Conservation (phyloP, 1,140 invertebrate species). For the Chironomus striatipennis region DNA sequence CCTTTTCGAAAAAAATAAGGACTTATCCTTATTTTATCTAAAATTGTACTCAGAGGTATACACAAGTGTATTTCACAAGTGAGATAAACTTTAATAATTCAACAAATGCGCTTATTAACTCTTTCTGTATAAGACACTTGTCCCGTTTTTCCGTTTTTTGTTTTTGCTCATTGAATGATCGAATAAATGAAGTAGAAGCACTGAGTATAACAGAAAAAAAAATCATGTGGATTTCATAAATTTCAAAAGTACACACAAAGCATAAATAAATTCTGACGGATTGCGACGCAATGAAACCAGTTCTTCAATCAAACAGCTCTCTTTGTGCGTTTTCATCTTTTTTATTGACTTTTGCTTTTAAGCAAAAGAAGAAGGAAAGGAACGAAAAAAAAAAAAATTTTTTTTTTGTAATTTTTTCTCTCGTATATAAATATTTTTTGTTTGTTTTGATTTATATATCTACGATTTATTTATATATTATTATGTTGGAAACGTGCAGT, state of each 20-base stretch:
- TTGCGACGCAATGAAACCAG: neutral
- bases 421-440: neutral
- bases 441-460: slow-evolving; percentile 10
- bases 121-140: too few species aligned
- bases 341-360: neutral
- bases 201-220: neutral
- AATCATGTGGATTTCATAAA: slow-evolving; percentile 14
- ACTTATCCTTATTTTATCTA: too few species aligned
- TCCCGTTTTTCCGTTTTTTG: too few species aligned
- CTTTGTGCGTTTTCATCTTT: neutral
- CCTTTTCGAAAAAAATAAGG: too few species aligned
- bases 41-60: too few species aligned
- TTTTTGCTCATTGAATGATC: too few species aligned
- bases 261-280: slow-evolving; percentile 10
- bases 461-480: neutral
- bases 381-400: neutral
- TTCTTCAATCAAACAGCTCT: neutral
- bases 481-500: neutral
- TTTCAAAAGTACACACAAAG: neutral
- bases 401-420: neutral
- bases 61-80: too few species aligned
- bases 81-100: too few species aligned
- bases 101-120: too few species aligned
- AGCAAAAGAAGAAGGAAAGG: neutral
- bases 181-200: too few species aligned